phyloP scores from a whole-genome alignment of 2,113 vertebrate genomes.

The Daphoenositta chrysoptera region DNA sequence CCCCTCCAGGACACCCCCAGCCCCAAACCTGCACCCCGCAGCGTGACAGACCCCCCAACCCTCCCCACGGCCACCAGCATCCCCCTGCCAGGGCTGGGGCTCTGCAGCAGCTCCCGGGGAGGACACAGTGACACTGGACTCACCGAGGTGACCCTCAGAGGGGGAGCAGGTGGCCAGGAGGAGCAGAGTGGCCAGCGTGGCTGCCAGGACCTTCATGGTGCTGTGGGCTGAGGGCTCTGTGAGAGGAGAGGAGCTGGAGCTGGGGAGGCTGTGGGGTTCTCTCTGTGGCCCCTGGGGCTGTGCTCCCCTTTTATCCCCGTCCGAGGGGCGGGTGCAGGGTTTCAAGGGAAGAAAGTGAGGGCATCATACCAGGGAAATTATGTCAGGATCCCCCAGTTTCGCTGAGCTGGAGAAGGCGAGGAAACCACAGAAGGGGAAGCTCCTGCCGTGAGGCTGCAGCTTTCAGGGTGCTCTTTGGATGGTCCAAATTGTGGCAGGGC shows the following conservation, averaged over 20 bases:
- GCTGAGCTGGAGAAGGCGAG: background rate
- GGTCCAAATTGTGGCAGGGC: too few species aligned
- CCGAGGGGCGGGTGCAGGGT: rapidly evolving
- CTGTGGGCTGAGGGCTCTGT: background rate
- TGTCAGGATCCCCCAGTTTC: background rate
- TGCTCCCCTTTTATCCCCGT: background rate
- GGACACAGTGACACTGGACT: rapidly evolving
- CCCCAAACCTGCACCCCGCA: background rate
- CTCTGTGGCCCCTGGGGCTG: rapidly evolving
- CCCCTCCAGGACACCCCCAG: background rate
- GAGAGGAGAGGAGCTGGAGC: background rate
- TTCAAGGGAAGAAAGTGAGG: background rate
- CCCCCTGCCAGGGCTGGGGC: rapidly evolving
- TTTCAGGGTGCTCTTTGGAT: background rate
- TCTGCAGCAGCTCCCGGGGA: background rate
- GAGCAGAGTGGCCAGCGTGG: background rate
- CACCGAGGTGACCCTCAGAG: background rate
- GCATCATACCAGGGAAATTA: background rate
- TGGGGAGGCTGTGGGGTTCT: background rate
- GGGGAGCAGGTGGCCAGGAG: background rate
- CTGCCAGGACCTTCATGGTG: constrained; percentile 8
- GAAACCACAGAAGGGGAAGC: background rate
- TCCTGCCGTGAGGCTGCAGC: rapidly evolving
- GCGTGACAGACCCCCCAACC: too few species aligned
- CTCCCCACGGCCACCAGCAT: background rate